Conservation (phyloP, 2,888 invertebrate species). For the Plebejus melissa region DNA sequence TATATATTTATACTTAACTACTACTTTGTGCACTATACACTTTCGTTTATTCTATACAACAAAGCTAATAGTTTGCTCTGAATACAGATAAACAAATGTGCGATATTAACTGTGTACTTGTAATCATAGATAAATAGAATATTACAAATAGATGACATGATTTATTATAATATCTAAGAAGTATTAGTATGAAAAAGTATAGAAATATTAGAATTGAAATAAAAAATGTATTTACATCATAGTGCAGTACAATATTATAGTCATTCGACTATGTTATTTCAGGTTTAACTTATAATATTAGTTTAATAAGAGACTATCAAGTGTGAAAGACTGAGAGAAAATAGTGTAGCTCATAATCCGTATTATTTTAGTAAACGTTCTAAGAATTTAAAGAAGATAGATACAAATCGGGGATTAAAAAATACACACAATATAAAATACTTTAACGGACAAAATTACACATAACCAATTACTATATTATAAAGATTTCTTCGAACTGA, state of each 20-base stretch:
- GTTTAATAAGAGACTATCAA: not conserved
- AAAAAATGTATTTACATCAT: not conserved
- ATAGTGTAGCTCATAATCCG: not conserved
- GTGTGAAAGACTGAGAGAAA: not conserved
- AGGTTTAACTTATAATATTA: not conserved
- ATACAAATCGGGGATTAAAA: not conserved
- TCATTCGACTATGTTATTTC: not conserved
- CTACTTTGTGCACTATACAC: conserved; percentile 9
- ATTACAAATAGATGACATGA: not conserved
- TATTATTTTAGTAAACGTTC: not conserved
- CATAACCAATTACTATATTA: not conserved
- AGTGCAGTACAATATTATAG: not conserved
- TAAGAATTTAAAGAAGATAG: not conserved
- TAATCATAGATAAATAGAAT: not conserved
- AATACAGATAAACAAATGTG: conserved; percentile 2
- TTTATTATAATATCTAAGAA: not conserved
- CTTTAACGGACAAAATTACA: not conserved
- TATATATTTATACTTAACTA: not conserved
- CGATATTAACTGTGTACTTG: not conserved
- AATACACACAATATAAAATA: not conserved
- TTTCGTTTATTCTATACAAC: not conserved
- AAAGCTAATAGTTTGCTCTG: not conserved
- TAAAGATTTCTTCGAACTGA: not conserved
- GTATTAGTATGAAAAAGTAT: not conserved
- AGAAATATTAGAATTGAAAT: not conserved